phyloP scores from a whole-genome alignment of 2,797 vertebrate species.

The Trachurus trachurus region DNA sequence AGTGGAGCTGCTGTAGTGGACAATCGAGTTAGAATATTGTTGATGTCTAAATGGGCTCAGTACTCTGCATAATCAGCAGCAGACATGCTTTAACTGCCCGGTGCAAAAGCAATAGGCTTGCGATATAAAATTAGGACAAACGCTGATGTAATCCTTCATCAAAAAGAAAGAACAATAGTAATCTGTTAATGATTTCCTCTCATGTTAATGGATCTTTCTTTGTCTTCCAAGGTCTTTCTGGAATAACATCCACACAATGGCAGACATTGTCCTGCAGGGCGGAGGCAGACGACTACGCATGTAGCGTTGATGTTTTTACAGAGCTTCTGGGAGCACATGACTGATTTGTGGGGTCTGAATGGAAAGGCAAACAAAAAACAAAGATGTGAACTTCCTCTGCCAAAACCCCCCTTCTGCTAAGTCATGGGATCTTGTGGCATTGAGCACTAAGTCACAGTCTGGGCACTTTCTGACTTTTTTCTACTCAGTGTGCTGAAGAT shows the following conservation, averaged over 20 bases:
- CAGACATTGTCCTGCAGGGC: constrained; percentile 66
- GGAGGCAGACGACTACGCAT: constrained; percentile 58
- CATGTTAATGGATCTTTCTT: constrained; percentile 68
- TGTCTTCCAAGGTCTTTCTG: constrained; percentile 69
- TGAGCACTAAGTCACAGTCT: constrained; percentile 32
- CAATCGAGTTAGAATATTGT: constrained; percentile 10
- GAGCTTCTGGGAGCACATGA: constrained; percentile 66
- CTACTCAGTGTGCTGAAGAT: background rate
- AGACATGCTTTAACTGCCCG: constrained; percentile 24
- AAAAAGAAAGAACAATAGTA: constrained; percentile 65
- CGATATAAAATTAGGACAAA: constrained; percentile 54
- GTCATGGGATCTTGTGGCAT: constrained; percentile 60
- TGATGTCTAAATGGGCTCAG: constrained; percentile 27
- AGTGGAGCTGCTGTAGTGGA: constrained; percentile 34
- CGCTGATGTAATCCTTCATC: constrained; percentile 65
- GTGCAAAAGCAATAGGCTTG: constrained; percentile 40
- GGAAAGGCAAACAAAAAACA: constrained; percentile 81
- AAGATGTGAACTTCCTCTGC: constrained; percentile 74
- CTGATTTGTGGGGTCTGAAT: constrained; percentile 70
- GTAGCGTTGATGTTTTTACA: constrained; percentile 72
- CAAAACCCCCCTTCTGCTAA: constrained; percentile 27
- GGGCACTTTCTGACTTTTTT: constrained; percentile 11
- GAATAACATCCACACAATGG: constrained; percentile 75
- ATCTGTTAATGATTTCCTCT: constrained; percentile 66
- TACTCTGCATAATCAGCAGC: constrained; percentile 47